Evolutionary conservation across 2,888 invertebrate species (phyloP), one percentile per base, ranked within the genome.

Genomic region (Diarsia mendica): DNA sequence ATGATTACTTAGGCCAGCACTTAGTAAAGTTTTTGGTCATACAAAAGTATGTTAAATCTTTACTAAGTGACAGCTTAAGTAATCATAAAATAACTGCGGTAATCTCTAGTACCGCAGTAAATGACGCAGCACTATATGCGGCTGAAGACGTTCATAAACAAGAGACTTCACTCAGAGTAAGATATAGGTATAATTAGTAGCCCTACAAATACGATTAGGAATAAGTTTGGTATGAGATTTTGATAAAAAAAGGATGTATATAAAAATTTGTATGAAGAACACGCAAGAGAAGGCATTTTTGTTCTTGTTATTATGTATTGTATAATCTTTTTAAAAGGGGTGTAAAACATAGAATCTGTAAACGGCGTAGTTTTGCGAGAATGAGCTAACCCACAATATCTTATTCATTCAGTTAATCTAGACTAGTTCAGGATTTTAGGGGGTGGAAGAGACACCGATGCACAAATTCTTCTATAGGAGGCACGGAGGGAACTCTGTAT

Each of bases 151-250:
- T 55, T 53, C 11, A n/a, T 3, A n/a, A 8, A 8, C 28, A 28
- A 58, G 23, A 9, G 67, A 23, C 39, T 75, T 58, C 49, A 67
- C 58, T 13, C n/a, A 2, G 23, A 33, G 60, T 33, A 49, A 28
- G 23, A 39, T 53, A 33, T 33, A 75, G 44, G 4, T 28, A 18
- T 44, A 13, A 51, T 23, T n/a, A 0, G 60, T 78, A 76, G 75
- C 60, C 60, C 78, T 46, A 39, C 0, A 46, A 67, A 67, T n/a
- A 49, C 0, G 11, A 18, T n/a, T 46, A 77, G 15, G 3, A 4
- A 51, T 48, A 60, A 69, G 46, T 70, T 55, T 15, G 79, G 71
- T 55, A 79, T 23, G 63, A 55, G 46, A 48, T 55, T 49, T 79
- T 63, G 39, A 64, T 63, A 33, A n/a, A 39, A 48, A 48, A 55